phyloP scores from a whole-genome alignment of 2,888 invertebrate genomes.

The Oligia strigilis region DNA sequence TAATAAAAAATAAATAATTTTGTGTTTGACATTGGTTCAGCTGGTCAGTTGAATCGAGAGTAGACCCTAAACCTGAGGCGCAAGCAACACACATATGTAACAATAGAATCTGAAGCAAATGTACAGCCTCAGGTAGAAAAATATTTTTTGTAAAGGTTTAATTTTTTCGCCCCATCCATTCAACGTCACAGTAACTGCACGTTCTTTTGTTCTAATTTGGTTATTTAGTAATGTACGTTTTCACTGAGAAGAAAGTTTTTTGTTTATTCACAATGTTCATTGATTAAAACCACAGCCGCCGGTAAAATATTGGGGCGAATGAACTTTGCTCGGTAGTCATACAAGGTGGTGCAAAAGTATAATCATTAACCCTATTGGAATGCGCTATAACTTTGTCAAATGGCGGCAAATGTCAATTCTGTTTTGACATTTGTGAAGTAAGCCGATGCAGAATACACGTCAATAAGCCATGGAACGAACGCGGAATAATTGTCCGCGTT shows the following conservation, averaged over 20 bases:
- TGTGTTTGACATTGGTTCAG: slow-evolving; percentile 40
- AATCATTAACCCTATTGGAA: too few species aligned
- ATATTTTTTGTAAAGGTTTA: slow-evolving; percentile 70
- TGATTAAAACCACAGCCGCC: slow-evolving; percentile 13
- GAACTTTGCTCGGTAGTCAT: slow-evolving; percentile 13
- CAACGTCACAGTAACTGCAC: slow-evolving; percentile 69
- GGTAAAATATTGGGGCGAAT: slow-evolving; percentile 9
- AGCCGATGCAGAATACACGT: too few species aligned
- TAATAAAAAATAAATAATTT: slow-evolving; percentile 4
- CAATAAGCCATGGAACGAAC: too few species aligned
- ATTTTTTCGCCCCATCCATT: slow-evolving; percentile 75
- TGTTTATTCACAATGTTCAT: slow-evolving; percentile 58
- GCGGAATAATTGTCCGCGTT: too few species aligned
- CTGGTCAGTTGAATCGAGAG: slow-evolving; percentile 43
- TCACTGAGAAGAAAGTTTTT: slow-evolving; percentile 50
- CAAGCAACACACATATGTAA: slow-evolving; percentile 63
- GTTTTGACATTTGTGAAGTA: too few species aligned
- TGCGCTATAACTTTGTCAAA: too few species aligned
- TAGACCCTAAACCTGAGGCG: slow-evolving; percentile 39
- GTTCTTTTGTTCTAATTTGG: slow-evolving; percentile 73
- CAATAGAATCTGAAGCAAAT: slow-evolving; percentile 77
- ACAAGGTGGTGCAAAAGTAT: too few species aligned
- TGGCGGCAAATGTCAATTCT: too few species aligned
- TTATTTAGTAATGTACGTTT: slow-evolving; percentile 61
- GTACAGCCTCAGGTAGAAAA: slow-evolving; percentile 81